Percentiles rank a stretch among this genome's conserved stretches.
These are phyloP conservation scores for Lagopus leucura DNA, from an alignment of 2,113 vertebrate genomes.

Conservation along the genomic window DNA sequence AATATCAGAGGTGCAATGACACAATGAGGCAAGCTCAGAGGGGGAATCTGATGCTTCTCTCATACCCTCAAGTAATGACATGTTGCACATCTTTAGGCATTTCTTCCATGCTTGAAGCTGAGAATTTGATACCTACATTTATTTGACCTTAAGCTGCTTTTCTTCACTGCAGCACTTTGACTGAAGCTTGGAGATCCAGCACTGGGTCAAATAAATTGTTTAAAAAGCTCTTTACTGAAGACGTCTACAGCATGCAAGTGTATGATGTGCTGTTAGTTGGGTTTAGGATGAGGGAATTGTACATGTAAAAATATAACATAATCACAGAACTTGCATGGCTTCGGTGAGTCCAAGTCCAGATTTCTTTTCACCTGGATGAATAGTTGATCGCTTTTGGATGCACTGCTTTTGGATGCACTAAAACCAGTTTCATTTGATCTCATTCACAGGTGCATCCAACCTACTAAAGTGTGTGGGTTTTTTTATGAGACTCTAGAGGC, in stretches of 20 bases:
- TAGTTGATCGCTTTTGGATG: neutral
- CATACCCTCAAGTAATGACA: neutral
- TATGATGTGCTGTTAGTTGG: neutral
- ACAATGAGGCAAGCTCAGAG: neutral
- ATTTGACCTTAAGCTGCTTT: neutral
- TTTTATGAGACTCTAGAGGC: neutral
- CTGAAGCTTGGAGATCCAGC: neutral
- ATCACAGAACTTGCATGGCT: neutral
- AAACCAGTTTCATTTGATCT: neutral
- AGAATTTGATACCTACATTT: neutral
- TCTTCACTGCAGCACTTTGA: neutral
- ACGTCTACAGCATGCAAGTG: too few relatives aligned
- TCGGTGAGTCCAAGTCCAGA: neutral
- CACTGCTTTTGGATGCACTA: fast-evolving
- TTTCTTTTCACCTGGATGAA: neutral
- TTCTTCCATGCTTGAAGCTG: neutral
- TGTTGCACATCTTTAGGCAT: fast-evolving
- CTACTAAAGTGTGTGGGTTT: neutral
- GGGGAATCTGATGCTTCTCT: neutral
- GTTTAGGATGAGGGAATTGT: neutral
- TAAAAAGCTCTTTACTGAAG: neutral
- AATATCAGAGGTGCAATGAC: neutral
- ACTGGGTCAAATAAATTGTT: neutral
- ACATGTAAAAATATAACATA: neutral
- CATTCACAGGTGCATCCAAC: neutral